Conservation (phyloP, 2,797 vertebrate genomes). For the Glyptemys insculpta region DNA sequence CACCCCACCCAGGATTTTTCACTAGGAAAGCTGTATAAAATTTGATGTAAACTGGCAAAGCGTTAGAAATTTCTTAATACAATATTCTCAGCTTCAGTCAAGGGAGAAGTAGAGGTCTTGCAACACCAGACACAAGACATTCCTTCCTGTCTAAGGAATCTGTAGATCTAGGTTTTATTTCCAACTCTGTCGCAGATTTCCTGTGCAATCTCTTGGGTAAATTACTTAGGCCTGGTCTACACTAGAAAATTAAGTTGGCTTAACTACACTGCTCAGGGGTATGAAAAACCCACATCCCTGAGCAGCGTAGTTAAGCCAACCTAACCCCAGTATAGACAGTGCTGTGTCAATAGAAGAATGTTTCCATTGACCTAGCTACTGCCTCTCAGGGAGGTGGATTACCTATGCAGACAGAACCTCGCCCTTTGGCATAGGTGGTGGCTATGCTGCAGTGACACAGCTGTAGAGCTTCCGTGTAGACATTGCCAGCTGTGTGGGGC, state of each 20-base stretch:
- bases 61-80: neutral
- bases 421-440: no score
- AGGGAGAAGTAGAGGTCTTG: neutral
- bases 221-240: neutral
- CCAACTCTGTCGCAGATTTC: neutral
- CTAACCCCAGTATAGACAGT: no score
- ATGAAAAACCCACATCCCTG: neutral
- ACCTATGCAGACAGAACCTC: no score
- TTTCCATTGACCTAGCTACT: neutral
- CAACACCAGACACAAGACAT: neutral
- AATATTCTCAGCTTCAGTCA: neutral
- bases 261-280: neutral
- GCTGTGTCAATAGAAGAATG: neutral
- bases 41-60: neutral
- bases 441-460: neutral
- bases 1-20: neutral
- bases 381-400: no score
- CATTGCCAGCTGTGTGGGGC: no score
- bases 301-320: neutral
- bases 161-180: neutral
- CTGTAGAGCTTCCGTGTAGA: no score
- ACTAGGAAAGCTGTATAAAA: neutral
- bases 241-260: neutral
- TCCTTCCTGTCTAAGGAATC: neutral
- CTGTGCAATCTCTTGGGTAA: neutral